Conservation (phyloP, 2,888 invertebrate genomes). For the Tromatobia lineatoria region DNA sequence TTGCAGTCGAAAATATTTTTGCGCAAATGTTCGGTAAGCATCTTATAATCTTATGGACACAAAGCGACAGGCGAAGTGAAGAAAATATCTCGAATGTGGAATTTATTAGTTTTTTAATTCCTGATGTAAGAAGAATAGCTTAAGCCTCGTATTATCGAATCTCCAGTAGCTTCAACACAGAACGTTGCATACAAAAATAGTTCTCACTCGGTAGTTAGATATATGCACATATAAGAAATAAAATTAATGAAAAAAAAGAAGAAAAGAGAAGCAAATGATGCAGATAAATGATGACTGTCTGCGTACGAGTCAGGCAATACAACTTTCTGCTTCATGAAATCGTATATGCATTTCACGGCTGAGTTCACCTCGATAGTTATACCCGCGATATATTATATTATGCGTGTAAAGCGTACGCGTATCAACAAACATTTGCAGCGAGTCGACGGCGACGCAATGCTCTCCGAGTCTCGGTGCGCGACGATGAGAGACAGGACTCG, state of each 20-base stretch:
- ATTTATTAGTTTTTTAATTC: neutral
- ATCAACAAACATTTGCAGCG: constrained; percentile 55
- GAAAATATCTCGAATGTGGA: too few species aligned
- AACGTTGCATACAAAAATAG: neutral
- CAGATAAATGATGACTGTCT: constrained; percentile 59
- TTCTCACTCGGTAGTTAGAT: neutral
- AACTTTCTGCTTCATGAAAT: constrained; percentile 65
- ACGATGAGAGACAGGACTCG: constrained; percentile 27
- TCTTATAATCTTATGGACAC: too few species aligned
- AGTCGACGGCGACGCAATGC: constrained; percentile 34
- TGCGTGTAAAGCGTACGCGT: constrained; percentile 24
- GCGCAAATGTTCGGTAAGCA: too few species aligned
- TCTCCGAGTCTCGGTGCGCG: constrained; percentile 27
- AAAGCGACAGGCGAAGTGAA: too few species aligned
- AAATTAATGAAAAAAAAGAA: constrained; percentile 13
- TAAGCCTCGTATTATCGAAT: neutral
- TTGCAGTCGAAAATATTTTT: too few species aligned
- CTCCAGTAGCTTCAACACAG: neutral
- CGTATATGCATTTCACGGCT: constrained; percentile 68
- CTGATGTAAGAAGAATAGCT: neutral
- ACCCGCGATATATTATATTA: constrained; percentile 39
- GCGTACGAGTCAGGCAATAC: constrained; percentile 42
- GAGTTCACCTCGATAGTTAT: constrained; percentile 64
- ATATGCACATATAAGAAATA: neutral
- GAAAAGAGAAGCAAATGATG: constrained; percentile 46